Evolutionary conservation across 64 coral and sea anemone species (phyloP).

Genomic region (Montipora capricornis): DNA sequence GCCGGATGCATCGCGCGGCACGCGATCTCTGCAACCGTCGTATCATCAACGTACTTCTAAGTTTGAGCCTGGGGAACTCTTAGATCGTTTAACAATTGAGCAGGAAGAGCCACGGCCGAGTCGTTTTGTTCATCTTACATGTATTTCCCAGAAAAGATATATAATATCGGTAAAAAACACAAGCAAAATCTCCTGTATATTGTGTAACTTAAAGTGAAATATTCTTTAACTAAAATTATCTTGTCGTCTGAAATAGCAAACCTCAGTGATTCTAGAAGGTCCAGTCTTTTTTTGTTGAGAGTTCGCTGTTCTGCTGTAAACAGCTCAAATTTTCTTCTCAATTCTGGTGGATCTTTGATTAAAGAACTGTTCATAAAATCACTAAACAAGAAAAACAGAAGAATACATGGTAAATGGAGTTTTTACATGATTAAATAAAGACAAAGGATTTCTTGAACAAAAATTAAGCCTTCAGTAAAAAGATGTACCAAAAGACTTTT

Average conservation of each 20-base stretch:
- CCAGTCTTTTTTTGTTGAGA: constrained; percentile 86
- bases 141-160: too few species aligned
- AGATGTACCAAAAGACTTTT: too few species aligned
- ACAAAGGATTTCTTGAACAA: too few species aligned
- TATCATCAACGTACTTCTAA: neutral
- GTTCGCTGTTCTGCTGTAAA: constrained; percentile 83
- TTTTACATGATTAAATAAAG: too few species aligned
- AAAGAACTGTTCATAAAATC: constrained; percentile 84
- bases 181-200: too few species aligned
- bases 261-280: constrained; percentile 89
- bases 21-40: neutral
- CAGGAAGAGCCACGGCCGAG: too few species aligned
- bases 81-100: neutral
- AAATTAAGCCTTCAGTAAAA: too few species aligned
- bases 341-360: constrained; percentile 77
- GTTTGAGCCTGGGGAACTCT: neutral
- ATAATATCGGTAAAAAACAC: too few species aligned
- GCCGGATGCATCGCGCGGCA: neutral
- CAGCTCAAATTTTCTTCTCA: constrained; percentile 67
- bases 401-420: neutral
- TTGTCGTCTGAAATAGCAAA: neutral
- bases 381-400: constrained; percentile 30
- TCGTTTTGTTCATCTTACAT: too few species aligned
- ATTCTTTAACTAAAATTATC: neutral
- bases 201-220: too few species aligned